Percentiles rank a stretch among this genome's conserved stretches.
Evolutionary conservation across 2,888 invertebrate genomes (phyloP).

Genomic region (Drosophila quasianomalipes): DNA sequence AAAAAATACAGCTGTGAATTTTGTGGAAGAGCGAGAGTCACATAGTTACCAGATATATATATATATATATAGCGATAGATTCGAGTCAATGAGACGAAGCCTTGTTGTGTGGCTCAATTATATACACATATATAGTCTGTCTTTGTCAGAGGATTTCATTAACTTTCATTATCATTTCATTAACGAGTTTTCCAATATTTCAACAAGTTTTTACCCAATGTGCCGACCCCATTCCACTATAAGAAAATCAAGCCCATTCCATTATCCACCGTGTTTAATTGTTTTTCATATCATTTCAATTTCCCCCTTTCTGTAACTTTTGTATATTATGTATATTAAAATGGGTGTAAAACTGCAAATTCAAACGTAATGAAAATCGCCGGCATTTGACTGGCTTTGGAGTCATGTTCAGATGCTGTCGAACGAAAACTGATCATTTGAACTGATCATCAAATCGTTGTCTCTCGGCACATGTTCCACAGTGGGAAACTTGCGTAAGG

Average conservation of each 20-base stretch:
- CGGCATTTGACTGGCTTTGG: background rate
- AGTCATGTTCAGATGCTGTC: background rate
- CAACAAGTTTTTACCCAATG: background rate
- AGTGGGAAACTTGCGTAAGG: no score
- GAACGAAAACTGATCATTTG: background rate
- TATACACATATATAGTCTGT: background rate
- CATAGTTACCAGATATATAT: slow-evolving; percentile 4
- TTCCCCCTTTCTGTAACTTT: background rate
- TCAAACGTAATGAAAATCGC: background rate
- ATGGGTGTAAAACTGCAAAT: background rate
- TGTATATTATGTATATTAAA: background rate
- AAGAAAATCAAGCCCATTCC: background rate
- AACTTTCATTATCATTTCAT: background rate
- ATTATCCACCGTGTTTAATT: background rate
- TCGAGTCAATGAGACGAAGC: background rate
- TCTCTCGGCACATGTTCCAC: background rate
- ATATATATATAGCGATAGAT: slow-evolving; percentile 3
- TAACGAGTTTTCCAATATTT: background rate
- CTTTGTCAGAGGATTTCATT: background rate
- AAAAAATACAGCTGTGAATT: slow-evolving; percentile 29
- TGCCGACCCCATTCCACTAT: background rate
- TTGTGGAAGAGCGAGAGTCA: slow-evolving; percentile 4
- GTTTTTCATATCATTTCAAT: background rate
- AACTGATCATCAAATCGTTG: background rate
- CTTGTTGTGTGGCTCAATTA: background rate